Conservation (phyloP, 2,888 invertebrate species). For the Dione vanillae region DNA sequence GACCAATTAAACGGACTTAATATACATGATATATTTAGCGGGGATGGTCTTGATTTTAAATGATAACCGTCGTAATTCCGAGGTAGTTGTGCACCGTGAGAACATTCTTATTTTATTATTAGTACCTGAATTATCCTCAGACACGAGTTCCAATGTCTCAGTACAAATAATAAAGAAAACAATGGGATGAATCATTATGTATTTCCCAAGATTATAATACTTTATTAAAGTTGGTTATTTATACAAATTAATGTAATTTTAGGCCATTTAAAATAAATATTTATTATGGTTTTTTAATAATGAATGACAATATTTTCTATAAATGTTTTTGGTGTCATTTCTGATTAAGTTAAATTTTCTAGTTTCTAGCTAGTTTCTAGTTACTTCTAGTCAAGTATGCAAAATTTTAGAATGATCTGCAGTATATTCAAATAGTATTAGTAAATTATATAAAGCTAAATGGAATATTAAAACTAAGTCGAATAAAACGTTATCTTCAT, state of each 20-base stretch:
- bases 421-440: no score
- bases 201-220: conserved; percentile 22
- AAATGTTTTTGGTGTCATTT: neutral
- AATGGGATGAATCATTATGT: conserved; percentile 22
- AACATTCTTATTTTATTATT: conserved; percentile 49
- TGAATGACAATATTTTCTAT: neutral
- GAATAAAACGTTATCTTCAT: no score
- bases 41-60: conserved; percentile 62
- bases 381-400: no score
- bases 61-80: conserved; percentile 59
- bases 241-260: conserved; percentile 16
- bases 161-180: conserved; percentile 5
- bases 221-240: conserved; percentile 13
- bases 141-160: conserved; percentile 17
- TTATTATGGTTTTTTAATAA: neutral
- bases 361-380: no score
- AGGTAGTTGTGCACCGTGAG: conserved; percentile 69
- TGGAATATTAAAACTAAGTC: no score
- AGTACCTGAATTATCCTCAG: conserved; percentile 34
- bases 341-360: neutral
- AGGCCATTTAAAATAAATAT: conserved; percentile 9
- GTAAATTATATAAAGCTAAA: no score
- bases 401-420: no score
- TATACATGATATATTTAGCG: conserved; percentile 64
- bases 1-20: conserved; percentile 67